Conservation (phyloP, 2,888 invertebrate species). For the Amblyjoppa proteus region DNA sequence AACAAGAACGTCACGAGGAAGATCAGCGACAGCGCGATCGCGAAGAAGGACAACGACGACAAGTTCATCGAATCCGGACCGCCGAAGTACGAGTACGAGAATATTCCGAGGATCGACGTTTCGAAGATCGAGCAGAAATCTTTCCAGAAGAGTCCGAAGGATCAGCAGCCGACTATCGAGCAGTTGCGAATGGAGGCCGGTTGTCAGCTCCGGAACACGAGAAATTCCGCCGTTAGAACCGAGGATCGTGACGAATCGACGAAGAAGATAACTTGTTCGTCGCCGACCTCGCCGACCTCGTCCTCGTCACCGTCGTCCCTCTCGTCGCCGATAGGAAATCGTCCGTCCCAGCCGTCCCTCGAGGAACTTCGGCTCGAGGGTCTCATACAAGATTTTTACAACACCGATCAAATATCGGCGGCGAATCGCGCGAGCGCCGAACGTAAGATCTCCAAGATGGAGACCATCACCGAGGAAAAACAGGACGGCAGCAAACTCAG, state of each 20-base stretch:
- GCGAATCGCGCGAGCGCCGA: slow-evolving; percentile 73
- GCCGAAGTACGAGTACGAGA: slow-evolving; percentile 83
- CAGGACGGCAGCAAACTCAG: slow-evolving; percentile 92
- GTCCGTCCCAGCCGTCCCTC: slow-evolving; percentile 64
- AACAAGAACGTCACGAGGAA: slow-evolving; percentile 81
- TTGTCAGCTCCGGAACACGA: slow-evolving; percentile 77
- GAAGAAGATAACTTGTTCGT: slow-evolving; percentile 59
- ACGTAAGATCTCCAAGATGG: slow-evolving; percentile 87
- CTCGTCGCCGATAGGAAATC: slow-evolving; percentile 67
- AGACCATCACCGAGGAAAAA: slow-evolving; percentile 92
- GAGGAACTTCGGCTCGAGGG: slow-evolving; percentile 78
- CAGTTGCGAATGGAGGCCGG: slow-evolving; percentile 81
- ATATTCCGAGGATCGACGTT: slow-evolving; percentile 83
- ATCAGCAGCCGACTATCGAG: slow-evolving; percentile 81
- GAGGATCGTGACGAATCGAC: slow-evolving; percentile 68
- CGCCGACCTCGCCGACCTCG: slow-evolving; percentile 50
- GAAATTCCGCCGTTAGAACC: slow-evolving; percentile 68
- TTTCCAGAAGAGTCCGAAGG: slow-evolving; percentile 15
- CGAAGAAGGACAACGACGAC: slow-evolving; percentile 54
- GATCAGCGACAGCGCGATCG: slow-evolving; percentile 65
- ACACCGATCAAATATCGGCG: slow-evolving; percentile 76
- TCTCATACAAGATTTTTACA: slow-evolving; percentile 81
- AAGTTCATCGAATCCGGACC: slow-evolving; percentile 68
- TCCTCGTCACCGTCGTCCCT: slow-evolving; percentile 55
- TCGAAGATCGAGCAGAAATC: slow-evolving; percentile 78